phyloP scores from a whole-genome alignment of 2,797 vertebrate genomes.

The Ciconia nigra region DNA sequence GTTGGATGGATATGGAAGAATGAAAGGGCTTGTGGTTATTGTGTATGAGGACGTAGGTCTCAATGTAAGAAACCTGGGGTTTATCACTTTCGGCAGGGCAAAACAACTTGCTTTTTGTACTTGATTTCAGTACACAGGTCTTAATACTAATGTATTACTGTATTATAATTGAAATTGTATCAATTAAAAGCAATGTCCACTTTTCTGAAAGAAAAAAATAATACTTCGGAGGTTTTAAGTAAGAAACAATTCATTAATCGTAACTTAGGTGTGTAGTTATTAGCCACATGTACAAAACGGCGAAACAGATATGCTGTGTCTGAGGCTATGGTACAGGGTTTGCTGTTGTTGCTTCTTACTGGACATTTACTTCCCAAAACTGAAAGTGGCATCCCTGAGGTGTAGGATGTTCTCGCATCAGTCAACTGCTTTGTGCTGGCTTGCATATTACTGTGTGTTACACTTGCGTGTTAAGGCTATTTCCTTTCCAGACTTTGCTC shows the following conservation, averaged over 20 bases:
- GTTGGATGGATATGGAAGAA: neutral
- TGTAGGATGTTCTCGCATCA: neutral
- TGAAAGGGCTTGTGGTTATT: neutral
- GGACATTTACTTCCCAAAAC: neutral
- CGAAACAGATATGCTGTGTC: neutral
- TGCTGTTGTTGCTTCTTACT: neutral
- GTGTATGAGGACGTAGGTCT: neutral
- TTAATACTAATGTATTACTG: neutral
- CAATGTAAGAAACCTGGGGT: neutral
- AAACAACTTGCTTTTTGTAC: neutral
- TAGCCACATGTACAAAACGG: neutral
- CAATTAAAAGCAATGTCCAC: neutral
- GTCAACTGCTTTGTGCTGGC: neutral
- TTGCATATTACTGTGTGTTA: neutral
- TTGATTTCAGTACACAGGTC: neutral
- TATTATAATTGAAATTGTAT: neutral
- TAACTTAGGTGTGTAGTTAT: neutral
- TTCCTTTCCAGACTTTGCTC: neutral
- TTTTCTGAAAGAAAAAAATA: neutral
- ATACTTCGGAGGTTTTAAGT: neutral
- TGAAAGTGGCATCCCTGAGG: neutral
- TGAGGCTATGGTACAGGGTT: neutral
- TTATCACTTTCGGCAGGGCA: neutral
- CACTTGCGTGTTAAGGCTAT: neutral
- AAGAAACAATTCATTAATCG: neutral